These are phyloP conservation scores for Megalonaias nervosa DNA, from an alignment of 1,140 invertebrate species.

Conservation along the genomic window DNA sequence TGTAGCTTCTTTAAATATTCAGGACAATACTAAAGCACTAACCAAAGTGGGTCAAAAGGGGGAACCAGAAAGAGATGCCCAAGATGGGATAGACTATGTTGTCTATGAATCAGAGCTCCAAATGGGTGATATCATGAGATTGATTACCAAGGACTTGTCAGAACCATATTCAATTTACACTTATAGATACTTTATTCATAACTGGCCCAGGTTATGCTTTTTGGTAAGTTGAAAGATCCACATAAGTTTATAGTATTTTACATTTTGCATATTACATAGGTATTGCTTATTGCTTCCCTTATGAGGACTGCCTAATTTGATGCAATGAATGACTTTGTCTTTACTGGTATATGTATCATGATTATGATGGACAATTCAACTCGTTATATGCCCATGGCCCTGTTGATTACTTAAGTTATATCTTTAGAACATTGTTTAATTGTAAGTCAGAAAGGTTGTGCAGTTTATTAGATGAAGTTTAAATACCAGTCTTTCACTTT, in stretches of 20 bases:
- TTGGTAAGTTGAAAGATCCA: constrained; percentile 78
- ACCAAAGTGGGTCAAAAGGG: constrained; percentile 4
- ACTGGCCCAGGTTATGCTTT: constrained; percentile 99
- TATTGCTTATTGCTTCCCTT: not conserved
- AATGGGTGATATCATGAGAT: constrained; percentile 97
- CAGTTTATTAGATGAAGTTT: too few relatives aligned
- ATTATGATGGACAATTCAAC: too few relatives aligned
- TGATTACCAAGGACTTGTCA: constrained; percentile 98
- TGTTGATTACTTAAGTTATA: too few relatives aligned
- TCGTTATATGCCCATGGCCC: too few relatives aligned
- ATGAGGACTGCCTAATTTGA: too few relatives aligned
- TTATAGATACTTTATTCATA: constrained; percentile 99
- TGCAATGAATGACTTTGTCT: too few relatives aligned
- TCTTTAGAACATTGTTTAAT: too few relatives aligned
- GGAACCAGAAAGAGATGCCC: constrained; percentile 27
- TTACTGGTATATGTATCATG: too few relatives aligned
- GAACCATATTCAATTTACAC: constrained; percentile 99
- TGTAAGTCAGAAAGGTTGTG: too few relatives aligned
- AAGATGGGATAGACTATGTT: constrained; percentile 68
- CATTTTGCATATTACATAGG: not conserved
- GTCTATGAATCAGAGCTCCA: constrained; percentile 91
- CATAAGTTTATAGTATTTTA: not conserved
- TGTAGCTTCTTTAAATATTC: constrained; percentile 22
- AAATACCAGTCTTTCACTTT: too few relatives aligned
- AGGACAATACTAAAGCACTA: constrained; percentile 6